Conservation (phyloP, 2,888 invertebrate genomes). For the Andrena praecox region DNA sequence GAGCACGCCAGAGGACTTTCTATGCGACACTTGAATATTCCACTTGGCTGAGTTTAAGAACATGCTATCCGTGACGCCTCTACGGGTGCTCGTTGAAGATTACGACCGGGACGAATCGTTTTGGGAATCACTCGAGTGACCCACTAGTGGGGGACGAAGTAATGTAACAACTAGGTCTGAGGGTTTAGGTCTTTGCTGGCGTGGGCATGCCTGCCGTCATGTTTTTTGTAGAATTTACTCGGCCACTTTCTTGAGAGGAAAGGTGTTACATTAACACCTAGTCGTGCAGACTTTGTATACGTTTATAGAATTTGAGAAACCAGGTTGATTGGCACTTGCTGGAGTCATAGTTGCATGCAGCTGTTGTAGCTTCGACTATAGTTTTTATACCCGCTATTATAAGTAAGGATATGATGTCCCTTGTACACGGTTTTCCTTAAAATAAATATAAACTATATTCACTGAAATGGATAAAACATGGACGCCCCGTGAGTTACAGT, state of each 20-base stretch:
- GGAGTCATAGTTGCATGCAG: neutral
- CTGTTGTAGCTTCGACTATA: neutral
- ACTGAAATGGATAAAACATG: neutral
- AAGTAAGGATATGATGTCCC: constrained; percentile 25
- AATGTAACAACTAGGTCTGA: neutral
- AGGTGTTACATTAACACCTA: constrained; percentile 1
- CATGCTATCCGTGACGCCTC: neutral
- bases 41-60: neutral
- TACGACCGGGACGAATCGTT: neutral
- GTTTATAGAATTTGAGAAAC: neutral
- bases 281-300: neutral
- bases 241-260: neutral
- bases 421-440: constrained; percentile 31
- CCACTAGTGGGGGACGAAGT: neutral
- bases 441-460: constrained; percentile 21
- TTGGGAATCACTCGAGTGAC: neutral
- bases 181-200: neutral
- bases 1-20: constrained; percentile 74
- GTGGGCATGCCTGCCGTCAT: neutral
- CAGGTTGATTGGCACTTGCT: neutral
- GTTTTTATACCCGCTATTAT: constrained; percentile 20
- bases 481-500: no score
- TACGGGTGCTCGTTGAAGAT: neutral
- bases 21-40: constrained; percentile 68
- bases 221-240: constrained; percentile 3